phyloP scores from a whole-genome alignment of 2,797 vertebrate genomes.

The Sebastolobus alascanus region DNA sequence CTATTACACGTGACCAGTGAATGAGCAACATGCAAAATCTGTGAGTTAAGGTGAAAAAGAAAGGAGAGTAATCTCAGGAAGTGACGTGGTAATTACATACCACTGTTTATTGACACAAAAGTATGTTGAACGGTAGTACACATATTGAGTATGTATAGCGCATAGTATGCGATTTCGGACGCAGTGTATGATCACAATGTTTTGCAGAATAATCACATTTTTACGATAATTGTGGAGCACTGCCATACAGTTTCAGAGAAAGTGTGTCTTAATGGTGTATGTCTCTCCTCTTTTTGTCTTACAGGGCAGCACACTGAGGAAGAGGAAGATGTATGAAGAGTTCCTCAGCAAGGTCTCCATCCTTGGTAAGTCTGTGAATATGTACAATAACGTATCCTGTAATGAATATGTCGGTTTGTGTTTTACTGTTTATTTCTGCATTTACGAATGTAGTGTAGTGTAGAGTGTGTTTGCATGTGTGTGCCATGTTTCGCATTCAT shows the following conservation, averaged over 20 bases:
- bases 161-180: too few species aligned
- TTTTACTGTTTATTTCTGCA: slow-evolving; percentile 17
- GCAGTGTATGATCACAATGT: not conserved
- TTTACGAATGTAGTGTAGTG: not conserved
- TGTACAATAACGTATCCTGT: not conserved
- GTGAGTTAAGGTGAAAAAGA: not conserved
- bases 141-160: too few species aligned
- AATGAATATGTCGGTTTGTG: slow-evolving; percentile 24
- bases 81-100: too few species aligned
- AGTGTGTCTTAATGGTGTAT: slow-evolving; percentile 1
- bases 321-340: slow-evolving; percentile 98
- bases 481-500: not conserved
- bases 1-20: not conserved
- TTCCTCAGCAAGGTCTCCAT: slow-evolving; percentile 98
- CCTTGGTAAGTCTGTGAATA: slow-evolving; percentile 86
- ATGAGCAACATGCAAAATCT: slow-evolving; percentile 4
- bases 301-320: slow-evolving; percentile 96
- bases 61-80: not conserved
- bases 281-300: slow-evolving; percentile 55
- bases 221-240: not conserved
- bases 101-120: too few species aligned
- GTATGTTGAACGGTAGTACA: too few species aligned
- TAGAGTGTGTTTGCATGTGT: slow-evolving; percentile 31
- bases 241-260: not conserved
- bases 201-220: slow-evolving; percentile 3